Percentiles rank a stretch among this genome's conserved stretches.
These are phyloP conservation scores for Brienomyrus longianalis DNA, from an alignment of 2,113 vertebrate genomes.

Conservation along the genomic window DNA sequence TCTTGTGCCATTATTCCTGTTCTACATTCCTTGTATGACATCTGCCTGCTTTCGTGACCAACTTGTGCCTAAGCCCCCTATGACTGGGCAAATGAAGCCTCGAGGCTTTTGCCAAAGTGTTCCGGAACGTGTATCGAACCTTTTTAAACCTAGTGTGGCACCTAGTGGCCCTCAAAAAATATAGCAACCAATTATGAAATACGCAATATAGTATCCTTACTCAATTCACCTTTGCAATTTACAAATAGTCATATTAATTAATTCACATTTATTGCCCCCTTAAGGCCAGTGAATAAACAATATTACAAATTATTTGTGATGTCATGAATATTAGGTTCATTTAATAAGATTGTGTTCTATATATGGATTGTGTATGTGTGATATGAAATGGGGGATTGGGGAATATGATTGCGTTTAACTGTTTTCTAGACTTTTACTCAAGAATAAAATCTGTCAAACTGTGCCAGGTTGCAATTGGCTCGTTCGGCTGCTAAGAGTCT, in stretches of 20 bases:
- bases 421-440: not conserved
- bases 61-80: not conserved
- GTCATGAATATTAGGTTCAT: not conserved
- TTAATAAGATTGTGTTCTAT: not conserved
- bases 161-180: not conserved
- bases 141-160: not conserved
- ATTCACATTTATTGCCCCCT: not conserved
- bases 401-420: not conserved
- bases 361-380: not conserved
- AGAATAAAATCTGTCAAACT: not conserved
- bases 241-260: not conserved
- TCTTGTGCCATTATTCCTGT: not conserved
- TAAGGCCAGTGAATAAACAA: not conserved
- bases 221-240: not conserved
- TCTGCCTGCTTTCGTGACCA: not conserved
- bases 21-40: not conserved
- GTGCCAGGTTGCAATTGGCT: not conserved
- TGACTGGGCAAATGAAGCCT: not conserved
- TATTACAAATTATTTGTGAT: not conserved
- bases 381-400: not conserved
- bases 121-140: not conserved
- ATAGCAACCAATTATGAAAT: not conserved
- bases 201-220: not conserved
- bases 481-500: not conserved
- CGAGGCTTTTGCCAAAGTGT: not conserved